Evolutionary conservation across 2,113 vertebrate genomes (phyloP), one percentile per base, ranked within the genome.

Genomic region (Strix uralensis): DNA sequence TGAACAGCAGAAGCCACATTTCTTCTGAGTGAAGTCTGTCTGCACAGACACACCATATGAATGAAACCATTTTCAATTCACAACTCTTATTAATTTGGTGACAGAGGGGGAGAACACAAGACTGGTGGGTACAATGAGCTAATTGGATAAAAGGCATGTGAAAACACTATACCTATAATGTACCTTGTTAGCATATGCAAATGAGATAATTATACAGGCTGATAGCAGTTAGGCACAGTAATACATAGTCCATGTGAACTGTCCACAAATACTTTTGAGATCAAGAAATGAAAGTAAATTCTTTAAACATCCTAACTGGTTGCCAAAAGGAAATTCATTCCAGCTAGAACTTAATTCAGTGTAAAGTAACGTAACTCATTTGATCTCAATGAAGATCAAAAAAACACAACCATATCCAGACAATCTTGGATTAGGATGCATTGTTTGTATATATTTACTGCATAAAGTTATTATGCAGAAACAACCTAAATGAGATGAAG

Each of bases 141-240:
- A 97, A 97, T 58, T 88, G 89, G 93, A 95, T 94, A 97, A 95
- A 92, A 97, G 78, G 78, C 93, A 94, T 95, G 95, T 95, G 94
- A 96, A 94, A 94, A 85, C 94, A 97, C 65, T 34, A n/a, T 90
- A 92, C 91, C 92, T 95, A 87, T 85, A 88, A 91, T 44, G 59
- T 78, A 94, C 94, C 92, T 96, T 94, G 97, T 94, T 97, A 96
- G 96, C 96, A 91, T 95, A 97, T 97, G 95, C 89, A 97, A 96
- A 96, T 91, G 63, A 87, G 81, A 73, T 96, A 86, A 94, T 95
- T 96, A 96, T 59, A 77, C 17, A 80, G 67, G 66, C 91, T 77
- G 92, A 94, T 83, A 92, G 86, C 82, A 95, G 78, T 90, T 94
- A 85, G 81, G 96, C 86, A 95, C 71, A 95, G 91, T 94, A 94